Conservation (phyloP, 2,797 vertebrate genomes). For the Borostomias antarcticus region DNA sequence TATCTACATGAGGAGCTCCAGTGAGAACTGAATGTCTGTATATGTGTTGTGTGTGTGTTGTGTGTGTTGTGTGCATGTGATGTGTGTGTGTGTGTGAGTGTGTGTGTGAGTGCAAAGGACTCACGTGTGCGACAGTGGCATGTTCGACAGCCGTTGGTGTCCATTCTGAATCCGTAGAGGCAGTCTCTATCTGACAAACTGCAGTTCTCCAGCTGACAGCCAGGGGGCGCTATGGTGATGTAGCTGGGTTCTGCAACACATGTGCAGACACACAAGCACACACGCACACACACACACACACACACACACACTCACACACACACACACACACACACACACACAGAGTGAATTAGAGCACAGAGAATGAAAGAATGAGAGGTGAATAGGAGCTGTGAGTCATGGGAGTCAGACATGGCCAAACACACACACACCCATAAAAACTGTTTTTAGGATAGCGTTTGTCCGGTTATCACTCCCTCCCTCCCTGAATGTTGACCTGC, state of each 20-base stretch:
- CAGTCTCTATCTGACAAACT: constrained; percentile 82
- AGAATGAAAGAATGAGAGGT: constrained; percentile 12
- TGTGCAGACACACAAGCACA: background rate
- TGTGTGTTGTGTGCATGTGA: too few species aligned
- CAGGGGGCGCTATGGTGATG: constrained; percentile 86
- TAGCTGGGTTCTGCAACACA: constrained; percentile 82
- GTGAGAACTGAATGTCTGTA: too few species aligned
- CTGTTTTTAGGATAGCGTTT: too few species aligned
- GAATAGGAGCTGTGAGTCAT: background rate
- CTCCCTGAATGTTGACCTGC: too few species aligned
- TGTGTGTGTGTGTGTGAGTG: background rate
- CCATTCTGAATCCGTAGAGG: constrained; percentile 79
- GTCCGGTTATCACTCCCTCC: too few species aligned
- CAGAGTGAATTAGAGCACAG: constrained; percentile 38
- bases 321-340: constrained; percentile 25
- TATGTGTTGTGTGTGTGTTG: too few species aligned
- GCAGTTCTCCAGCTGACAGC: constrained; percentile 82
- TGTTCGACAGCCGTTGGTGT: constrained; percentile 79
- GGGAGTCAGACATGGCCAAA: constrained; percentile 1
- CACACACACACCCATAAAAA: background rate
- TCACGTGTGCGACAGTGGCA: constrained; percentile 88
- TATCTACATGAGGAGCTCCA: too few species aligned
- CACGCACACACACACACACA: constrained; percentile 25
- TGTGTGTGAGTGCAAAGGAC: constrained; percentile 50
- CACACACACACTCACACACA: constrained; percentile 25